Percentiles rank a stretch among this genome's conserved stretches.
These are phyloP conservation scores for Leptodactylus fuscus DNA, from an alignment of 2,113 vertebrate species.

Conservation along the genomic window DNA sequence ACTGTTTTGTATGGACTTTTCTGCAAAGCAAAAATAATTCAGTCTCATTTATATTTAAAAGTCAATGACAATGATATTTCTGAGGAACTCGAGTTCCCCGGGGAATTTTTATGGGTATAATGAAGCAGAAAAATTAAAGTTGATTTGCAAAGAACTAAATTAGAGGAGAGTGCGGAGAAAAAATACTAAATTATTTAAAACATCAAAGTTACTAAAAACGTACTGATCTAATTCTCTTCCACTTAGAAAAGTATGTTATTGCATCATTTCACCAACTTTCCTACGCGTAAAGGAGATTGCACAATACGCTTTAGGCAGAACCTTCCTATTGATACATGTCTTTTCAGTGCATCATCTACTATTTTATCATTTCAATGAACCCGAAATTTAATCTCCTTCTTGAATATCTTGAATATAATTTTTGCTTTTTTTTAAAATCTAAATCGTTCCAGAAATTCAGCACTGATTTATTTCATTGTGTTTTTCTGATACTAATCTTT, in stretches of 20 bases:
- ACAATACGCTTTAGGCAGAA: not conserved
- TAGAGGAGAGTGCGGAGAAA: not conserved
- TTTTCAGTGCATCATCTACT: too few relatives aligned
- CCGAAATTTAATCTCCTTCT: too few relatives aligned
- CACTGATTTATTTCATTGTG: too few relatives aligned
- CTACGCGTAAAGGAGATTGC: not conserved
- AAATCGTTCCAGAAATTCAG: too few relatives aligned
- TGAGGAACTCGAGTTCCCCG: not conserved
- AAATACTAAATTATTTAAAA: conserved; percentile 16
- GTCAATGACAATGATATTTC: conserved; percentile 18
- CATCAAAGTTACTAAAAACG: not conserved
- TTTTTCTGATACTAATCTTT: too few relatives aligned
- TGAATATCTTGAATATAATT: too few relatives aligned
- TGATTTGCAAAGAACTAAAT: conserved; percentile 19
- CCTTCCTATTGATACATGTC: too few relatives aligned
- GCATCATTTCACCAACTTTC: not conserved
- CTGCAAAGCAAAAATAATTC: not conserved
- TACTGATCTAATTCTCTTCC: not conserved
- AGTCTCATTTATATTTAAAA: conserved; percentile 8
- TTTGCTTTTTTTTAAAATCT: too few relatives aligned
- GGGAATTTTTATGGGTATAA: not conserved
- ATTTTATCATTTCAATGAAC: too few relatives aligned
- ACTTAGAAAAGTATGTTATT: not conserved
- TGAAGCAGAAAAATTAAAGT: conserved; percentile 16
- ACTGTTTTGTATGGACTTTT: not conserved